These are phyloP conservation scores for Podilymbus podiceps DNA, from an alignment of 2,113 vertebrate species.

Conservation along the genomic window DNA sequence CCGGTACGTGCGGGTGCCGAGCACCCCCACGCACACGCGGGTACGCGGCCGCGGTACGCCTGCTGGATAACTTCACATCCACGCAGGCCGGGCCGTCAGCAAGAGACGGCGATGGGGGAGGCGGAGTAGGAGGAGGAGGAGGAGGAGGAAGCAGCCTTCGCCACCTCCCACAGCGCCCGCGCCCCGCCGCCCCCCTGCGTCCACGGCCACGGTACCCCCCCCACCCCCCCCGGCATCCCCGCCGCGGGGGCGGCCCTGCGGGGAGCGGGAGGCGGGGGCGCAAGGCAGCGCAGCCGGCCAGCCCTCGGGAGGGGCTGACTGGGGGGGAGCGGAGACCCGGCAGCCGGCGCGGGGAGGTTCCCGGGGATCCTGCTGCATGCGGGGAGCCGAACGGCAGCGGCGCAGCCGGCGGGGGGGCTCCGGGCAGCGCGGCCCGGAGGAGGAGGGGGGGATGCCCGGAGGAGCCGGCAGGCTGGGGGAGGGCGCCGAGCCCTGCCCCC, in stretches of 20 bases:
- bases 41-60: background rate
- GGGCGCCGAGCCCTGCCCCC: background rate
- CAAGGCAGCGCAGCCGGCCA: background rate
- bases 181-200: background rate
- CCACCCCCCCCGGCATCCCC: background rate
- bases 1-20: background rate
- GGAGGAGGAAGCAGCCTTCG: background rate
- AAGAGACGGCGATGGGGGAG: background rate
- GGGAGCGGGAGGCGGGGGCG: background rate
- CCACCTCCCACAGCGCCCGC: background rate
- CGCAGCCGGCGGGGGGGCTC: background rate
- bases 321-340: background rate
- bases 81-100: background rate
- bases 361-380: background rate
- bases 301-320: too few relatives aligned
- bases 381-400: background rate
- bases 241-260: background rate
- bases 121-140: background rate
- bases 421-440: background rate
- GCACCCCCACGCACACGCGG: background rate
- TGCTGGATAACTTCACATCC: background rate
- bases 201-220: background rate
- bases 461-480: background rate
- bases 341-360: background rate
- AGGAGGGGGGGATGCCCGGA: background rate